Evolutionary conservation across 1,140 invertebrate genomes (phyloP).

Genomic region (Drosophila nigromelanica): DNA sequence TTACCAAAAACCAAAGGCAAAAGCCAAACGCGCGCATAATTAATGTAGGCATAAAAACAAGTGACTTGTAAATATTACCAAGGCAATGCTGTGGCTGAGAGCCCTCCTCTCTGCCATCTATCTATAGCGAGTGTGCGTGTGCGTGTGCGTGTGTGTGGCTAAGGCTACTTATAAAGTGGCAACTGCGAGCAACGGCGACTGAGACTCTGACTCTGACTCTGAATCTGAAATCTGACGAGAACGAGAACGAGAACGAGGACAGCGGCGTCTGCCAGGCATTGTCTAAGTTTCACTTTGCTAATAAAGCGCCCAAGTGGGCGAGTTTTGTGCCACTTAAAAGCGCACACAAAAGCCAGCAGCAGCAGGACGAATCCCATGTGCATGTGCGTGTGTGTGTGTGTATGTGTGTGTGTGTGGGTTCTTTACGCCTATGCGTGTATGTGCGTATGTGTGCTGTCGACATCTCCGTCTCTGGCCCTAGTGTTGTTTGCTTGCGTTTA

Average conservation of each 20-base stretch:
- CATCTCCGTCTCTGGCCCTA: slow-evolving; percentile 18
- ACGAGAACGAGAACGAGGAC: not conserved
- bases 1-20: slow-evolving; percentile 70
- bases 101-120: slow-evolving; percentile 9
- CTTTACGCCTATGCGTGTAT: slow-evolving; percentile 4
- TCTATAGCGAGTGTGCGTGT: slow-evolving; percentile 17
- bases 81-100: slow-evolving; percentile 56
- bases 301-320: slow-evolving; percentile 71
- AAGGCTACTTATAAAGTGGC: slow-evolving; percentile 70
- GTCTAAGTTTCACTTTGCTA: slow-evolving; percentile 70
- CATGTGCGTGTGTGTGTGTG: slow-evolving; percentile 11
- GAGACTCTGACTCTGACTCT: not conserved
- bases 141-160: slow-evolving; percentile 34
- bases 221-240: too few species aligned
- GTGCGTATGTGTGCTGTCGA: slow-evolving; percentile 23
- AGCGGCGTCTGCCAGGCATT: slow-evolving; percentile 21
- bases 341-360: slow-evolving; percentile 62
- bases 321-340: slow-evolving; percentile 73
- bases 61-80: slow-evolving; percentile 82
- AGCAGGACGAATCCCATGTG: slow-evolving; percentile 5
- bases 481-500: slow-evolving; percentile 64
- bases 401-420: slow-evolving; percentile 7
- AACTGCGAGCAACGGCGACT: slow-evolving; percentile 37
- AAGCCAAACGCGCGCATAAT: slow-evolving; percentile 73
- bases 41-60: slow-evolving; percentile 83